Percentiles rank a stretch among this genome's conserved stretches.
Evolutionary conservation across 2,797 vertebrate species (phyloP).

Genomic region (Anableps anableps): DNA sequence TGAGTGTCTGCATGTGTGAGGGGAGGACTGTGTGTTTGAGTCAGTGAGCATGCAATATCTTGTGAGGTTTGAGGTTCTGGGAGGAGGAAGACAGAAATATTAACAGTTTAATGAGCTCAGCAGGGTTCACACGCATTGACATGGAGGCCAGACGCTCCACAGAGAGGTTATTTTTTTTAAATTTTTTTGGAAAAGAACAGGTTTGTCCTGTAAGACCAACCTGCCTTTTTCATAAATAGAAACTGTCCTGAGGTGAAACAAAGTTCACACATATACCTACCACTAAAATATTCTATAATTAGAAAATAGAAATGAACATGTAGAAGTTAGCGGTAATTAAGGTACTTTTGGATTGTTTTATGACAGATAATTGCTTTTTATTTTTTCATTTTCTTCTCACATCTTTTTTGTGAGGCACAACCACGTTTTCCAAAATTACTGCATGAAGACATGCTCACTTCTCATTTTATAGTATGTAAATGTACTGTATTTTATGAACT

Average conservation of each 20-base stretch:
- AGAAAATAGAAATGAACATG: conserved; percentile 8
- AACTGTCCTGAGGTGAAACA: conserved; percentile 54
- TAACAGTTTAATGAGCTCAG: conserved; percentile 72
- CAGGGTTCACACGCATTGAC: conserved; percentile 49
- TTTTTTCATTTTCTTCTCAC: conserved; percentile 8
- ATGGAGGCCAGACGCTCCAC: conserved; percentile 42
- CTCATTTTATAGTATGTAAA: conserved; percentile 4
- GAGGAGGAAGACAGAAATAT: conserved; percentile 56
- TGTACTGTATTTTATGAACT: neutral
- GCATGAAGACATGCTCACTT: neutral
- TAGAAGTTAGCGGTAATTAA: conserved; percentile 18
- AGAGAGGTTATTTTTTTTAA: conserved; percentile 8
- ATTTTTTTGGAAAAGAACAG: conserved; percentile 58
- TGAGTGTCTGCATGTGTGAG: conserved; percentile 25
- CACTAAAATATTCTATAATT: conserved; percentile 18
- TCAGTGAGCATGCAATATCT: conserved; percentile 79
- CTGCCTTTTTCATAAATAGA: conserved; percentile 65
- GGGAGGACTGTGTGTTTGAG: conserved; percentile 44
- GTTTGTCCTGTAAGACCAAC: conserved; percentile 61
- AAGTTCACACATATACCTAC: conserved; percentile 57
- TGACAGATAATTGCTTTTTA: conserved; percentile 20
- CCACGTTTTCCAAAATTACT: neutral
- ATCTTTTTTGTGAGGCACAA: neutral
- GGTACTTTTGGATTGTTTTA: conserved; percentile 38
- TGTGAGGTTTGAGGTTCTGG: conserved; percentile 51